phyloP scores from a whole-genome alignment of 2,888 invertebrate genomes.

The Chalcosyrphus nemorum region DNA sequence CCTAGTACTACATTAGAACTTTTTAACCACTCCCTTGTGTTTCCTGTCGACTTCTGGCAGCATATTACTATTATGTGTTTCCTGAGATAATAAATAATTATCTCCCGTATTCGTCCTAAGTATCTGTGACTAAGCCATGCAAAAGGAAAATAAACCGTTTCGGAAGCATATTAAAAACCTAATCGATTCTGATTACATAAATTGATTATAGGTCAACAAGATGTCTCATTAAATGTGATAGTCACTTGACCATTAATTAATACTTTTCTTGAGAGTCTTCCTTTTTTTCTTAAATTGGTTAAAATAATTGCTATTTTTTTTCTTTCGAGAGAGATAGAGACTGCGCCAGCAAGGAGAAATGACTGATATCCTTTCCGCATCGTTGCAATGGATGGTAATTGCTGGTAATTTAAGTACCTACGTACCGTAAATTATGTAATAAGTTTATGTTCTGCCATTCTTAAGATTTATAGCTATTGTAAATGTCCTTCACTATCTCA shows the following conservation, averaged over 20 bases:
- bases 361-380: constrained; percentile 50
- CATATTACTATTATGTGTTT: no score
- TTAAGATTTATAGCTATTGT: not conserved
- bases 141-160: not conserved
- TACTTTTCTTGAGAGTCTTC: constrained; percentile 4
- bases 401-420: constrained; percentile 3
- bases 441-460: constrained; percentile 17
- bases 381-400: constrained; percentile 55
- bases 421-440: constrained; percentile 36
- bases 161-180: constrained; percentile 57
- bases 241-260: not conserved
- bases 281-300: no score
- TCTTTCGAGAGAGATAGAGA: no score
- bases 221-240: constrained; percentile 18
- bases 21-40: constrained; percentile 31
- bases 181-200: constrained; percentile 60
- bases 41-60: constrained; percentile 16
- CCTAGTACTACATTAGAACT: constrained; percentile 26
- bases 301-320: no score
- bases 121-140: not conserved
- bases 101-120: constrained; percentile 17
- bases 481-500: not conserved
- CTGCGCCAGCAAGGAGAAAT: constrained; percentile 28
- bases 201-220: constrained; percentile 4
- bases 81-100: constrained; percentile 27